phyloP scores from a whole-genome alignment of 2,888 invertebrate species.

The Macrosiphum euphorbiae region DNA sequence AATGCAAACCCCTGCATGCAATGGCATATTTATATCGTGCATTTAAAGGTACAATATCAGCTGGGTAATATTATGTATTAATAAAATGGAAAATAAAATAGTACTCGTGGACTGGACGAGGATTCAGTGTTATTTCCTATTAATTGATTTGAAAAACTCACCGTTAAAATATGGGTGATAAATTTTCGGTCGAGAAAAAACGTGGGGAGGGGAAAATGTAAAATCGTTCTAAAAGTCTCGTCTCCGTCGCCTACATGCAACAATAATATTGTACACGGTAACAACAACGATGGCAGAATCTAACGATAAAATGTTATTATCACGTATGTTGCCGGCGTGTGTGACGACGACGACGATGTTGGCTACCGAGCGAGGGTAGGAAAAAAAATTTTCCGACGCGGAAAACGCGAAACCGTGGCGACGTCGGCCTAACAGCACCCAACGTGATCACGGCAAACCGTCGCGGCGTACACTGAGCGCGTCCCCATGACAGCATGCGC shows the following conservation, averaged over 20 bases:
- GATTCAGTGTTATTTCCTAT: not conserved
- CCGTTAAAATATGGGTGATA: not conserved
- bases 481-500: slow-evolving; percentile 30
- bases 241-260: not conserved
- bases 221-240: not conserved
- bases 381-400: not conserved
- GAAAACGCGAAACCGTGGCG: not conserved
- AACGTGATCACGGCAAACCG: slow-evolving; percentile 26
- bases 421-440: not conserved
- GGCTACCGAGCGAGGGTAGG: not conserved
- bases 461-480: slow-evolving; percentile 56
- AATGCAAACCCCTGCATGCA: not conserved
- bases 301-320: not conserved
- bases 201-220: not conserved
- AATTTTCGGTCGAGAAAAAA: not conserved
- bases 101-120: not conserved
- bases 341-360: not conserved
- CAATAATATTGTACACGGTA: not conserved
- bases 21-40: not conserved
- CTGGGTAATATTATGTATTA: not conserved
- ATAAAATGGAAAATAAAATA: not conserved
- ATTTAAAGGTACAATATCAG: not conserved
- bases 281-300: not conserved
- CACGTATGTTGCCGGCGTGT: not conserved
- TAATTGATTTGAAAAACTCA: slow-evolving; percentile 20